Base-by-base conservation (phyloP, 2,888 invertebrate genomes). In the Nudaria mundana region DNA sequence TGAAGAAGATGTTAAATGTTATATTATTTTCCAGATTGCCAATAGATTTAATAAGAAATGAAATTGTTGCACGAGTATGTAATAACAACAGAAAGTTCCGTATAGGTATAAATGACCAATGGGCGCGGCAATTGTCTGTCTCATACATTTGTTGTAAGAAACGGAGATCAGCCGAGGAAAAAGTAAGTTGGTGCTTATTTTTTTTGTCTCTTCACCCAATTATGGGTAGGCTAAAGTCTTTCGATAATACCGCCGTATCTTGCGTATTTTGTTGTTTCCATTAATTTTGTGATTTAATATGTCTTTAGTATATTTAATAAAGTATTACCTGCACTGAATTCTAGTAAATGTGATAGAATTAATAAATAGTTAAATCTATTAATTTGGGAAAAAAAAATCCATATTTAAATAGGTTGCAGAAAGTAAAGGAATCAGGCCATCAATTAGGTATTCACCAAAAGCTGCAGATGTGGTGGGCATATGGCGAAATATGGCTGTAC, bases 401-500 rank as follows among this genome's bases (percentile, higher is more conserved):
- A n/a, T n/a, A 4, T 23, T 10, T 24, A n/a, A 13, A 3, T 15
- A 87, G 88, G 75, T 65, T 36, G 55, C 71, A 30, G 74, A 72
- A 32, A 80, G 68, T 37, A 67, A 61, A 18, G 81, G 86, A 0
- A n/a, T n/a, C n/a, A 67, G 82, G 24, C 82, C 83, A 63, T 84
- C 92, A 7, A 91, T 93, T 42, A 90, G 91, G 71, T 93, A 91
- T 66, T 74, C 91, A 6, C 91, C 91, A 1, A 93, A 93, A 74
- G 77, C 80, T 25, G 58, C 76, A 0, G 90, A 90, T 63, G 84
- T 93, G 1, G 81, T 95, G 0, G 92, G 93, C 31, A 89, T 97
- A 47, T 96, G 96, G 95, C 83, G 91, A 30, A 91, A 94, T 63
- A 97, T 97, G 91, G 95, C 95, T 0, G 93, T 97, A 0, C 68